Evolutionary conservation across 2,888 invertebrate species (phyloP).

Genomic region (Apodemia duryi): DNA sequence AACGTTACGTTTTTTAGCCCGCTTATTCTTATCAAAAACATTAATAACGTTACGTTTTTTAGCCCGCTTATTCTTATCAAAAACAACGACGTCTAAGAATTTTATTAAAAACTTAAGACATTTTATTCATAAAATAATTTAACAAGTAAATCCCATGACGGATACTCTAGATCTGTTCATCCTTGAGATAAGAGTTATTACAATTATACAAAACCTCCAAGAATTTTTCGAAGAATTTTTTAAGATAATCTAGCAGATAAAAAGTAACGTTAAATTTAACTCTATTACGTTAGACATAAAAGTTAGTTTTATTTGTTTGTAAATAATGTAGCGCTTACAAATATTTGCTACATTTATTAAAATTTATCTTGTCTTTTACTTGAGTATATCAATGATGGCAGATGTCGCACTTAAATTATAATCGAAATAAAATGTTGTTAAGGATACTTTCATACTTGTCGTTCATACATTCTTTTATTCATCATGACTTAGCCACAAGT

Average conservation of each 20-base stretch:
- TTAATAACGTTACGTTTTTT: no score
- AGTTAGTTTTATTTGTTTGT: neutral
- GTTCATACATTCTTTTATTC: no score
- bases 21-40: neutral
- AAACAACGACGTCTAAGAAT: neutral
- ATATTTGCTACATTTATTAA: neutral
- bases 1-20: no score
- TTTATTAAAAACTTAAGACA: slow-evolving; percentile 6
- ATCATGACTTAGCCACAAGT: no score
- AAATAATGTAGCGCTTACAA: neutral
- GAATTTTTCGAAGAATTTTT: neutral
- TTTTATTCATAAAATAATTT: slow-evolving; percentile 10
- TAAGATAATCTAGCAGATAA: neutral
- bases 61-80: neutral
- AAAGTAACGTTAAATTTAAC: neutral
- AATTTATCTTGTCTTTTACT: slow-evolving; percentile 4
- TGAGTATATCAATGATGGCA: slow-evolving; percentile 3
- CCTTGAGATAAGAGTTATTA: slow-evolving; percentile 1
- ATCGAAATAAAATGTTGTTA: neutral
- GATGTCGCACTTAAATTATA: slow-evolving; percentile 1
- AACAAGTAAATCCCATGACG: slow-evolving; percentile 11
- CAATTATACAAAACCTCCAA: neutral
- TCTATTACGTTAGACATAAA: neutral
- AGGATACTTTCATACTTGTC: neutral
- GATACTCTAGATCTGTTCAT: neutral